Percentiles rank a stretch among this genome's conserved stretches.
Evolutionary conservation across 2,888 invertebrate genomes (phyloP).

Genomic region (Ornithoptera alexandrae): DNA sequence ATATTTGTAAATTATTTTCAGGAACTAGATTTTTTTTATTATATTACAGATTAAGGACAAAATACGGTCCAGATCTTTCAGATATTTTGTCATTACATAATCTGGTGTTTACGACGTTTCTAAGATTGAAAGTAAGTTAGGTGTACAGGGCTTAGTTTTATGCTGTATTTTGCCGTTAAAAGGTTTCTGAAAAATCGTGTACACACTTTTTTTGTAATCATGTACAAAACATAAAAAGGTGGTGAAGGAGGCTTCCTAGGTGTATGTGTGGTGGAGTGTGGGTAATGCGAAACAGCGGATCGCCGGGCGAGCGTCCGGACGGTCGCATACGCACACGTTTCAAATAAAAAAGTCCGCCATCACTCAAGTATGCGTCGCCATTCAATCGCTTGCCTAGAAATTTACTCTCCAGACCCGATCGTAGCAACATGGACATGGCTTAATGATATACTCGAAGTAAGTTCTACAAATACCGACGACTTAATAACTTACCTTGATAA

Average conservation of each 20-base stretch:
- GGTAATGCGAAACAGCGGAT: slow-evolving; percentile 30
- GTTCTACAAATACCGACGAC: neutral
- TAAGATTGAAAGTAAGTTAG: no score
- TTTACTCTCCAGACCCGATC: slow-evolving; percentile 55
- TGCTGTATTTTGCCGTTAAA: no score
- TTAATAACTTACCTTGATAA: neutral
- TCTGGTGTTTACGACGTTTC: neutral
- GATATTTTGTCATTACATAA: neutral
- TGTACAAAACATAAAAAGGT: neutral
- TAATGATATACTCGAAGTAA: slow-evolving; percentile 7
- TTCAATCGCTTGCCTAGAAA: slow-evolving; percentile 74
- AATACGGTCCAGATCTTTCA: no score
- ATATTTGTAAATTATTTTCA: neutral
- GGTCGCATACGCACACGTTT: slow-evolving; percentile 77
- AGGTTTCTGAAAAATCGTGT: no score
- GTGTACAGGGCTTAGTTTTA: no score
- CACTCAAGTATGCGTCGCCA: slow-evolving; percentile 79
- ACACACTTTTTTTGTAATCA: no score
- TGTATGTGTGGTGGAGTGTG: slow-evolving; percentile 8
- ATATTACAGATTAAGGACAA: no score
- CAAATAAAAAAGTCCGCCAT: slow-evolving; percentile 79
- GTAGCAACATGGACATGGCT: slow-evolving; percentile 52
- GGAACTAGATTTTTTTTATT: no score
- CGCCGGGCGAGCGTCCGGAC: slow-evolving; percentile 45
- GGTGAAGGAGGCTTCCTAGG: neutral